A percentile compares a stretch with the other conserved stretches of the same genome.
phyloP scores from a whole-genome alignment of 2,797 vertebrate species.

The Margarornis squamiger region DNA sequence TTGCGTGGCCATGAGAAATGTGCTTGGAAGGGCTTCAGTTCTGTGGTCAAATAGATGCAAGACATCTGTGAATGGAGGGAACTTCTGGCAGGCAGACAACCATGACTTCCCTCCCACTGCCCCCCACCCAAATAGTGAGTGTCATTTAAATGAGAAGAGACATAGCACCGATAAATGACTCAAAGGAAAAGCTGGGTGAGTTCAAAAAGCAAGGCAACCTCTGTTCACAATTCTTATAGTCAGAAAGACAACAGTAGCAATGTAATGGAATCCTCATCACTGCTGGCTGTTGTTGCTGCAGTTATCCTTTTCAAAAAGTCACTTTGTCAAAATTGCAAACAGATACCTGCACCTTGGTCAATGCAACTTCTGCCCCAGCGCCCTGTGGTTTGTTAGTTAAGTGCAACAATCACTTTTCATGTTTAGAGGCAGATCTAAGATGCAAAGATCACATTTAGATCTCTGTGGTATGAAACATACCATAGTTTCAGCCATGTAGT shows the following conservation, averaged over 20 bases:
- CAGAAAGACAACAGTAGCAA: neutral
- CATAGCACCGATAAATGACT: neutral
- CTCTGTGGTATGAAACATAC: neutral
- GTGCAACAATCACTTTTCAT: neutral
- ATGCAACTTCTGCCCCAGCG: neutral
- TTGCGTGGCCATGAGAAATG: neutral
- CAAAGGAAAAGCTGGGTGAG: neutral
- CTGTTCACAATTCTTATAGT: neutral
- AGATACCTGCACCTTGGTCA: neutral
- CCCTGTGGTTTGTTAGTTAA: neutral
- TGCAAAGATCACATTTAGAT: neutral
- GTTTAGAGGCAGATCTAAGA: neutral
- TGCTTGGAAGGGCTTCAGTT: neutral
- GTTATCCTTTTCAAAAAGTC: neutral
- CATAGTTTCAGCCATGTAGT: neutral
- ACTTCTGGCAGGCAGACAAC: too few relatives aligned
- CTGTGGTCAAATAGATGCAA: neutral
- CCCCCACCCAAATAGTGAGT: neutral
- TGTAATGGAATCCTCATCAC: neutral
- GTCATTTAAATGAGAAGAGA: neutral
- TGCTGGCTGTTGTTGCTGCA: neutral
- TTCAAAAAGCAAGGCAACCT: neutral
- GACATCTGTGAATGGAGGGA: neutral
- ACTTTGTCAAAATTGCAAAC: neutral
- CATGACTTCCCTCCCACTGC: too few relatives aligned